Base-by-base conservation (phyloP, 1,140 invertebrate species). In the Anastatus disparis region DNA sequence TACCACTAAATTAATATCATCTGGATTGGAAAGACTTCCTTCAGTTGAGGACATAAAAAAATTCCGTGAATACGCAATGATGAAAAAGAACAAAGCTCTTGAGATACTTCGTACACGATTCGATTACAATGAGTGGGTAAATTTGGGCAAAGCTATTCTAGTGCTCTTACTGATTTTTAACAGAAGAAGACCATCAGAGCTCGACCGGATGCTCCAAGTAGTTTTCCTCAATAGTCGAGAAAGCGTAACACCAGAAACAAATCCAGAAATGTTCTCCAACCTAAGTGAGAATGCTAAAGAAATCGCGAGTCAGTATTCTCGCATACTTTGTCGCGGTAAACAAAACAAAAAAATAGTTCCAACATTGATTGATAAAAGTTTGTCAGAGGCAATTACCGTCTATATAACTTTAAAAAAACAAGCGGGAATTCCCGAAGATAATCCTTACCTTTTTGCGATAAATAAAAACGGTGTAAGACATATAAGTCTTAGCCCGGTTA, bases 361-460 rank as follows among this genome's bases (percentile, higher is more conserved):
- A 12, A 24, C 20, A 9, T 26, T 67, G n/a, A 10, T 67, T 9
- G 15, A 55, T 56, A 3, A 20, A 9, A 15, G 24, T 9, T 61
- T 12, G 15, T 63, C 1, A 22, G 7, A 17, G 53, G 50, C 38
- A 29, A 53, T 29, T 35, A 35, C 10, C 10, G 10, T 10, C 10
- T 35, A 35, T 35, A 35, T 4, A 35, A 35, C 31, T 35, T 35
- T 6, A 10, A 35, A 4, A 4, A 10, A 35, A 4, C 10, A 6
- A n/a, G n/a, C 46, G 24, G 35, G 50, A 12, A 26, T 70, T 12
- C 13, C 40, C 12, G 15, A 70, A n/a, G 17, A 42, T 46, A 70
- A 70, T 64, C 27, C 44, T 27, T 70, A 64, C 26, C 24, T 70
- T 2, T 70, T 70, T 64, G 69, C 44, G n/a, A 20, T 52, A 52